These are phyloP conservation scores for Hirtodrosophila cameraria DNA, from an alignment of 2,888 invertebrate genomes.

Conservation along the genomic window DNA sequence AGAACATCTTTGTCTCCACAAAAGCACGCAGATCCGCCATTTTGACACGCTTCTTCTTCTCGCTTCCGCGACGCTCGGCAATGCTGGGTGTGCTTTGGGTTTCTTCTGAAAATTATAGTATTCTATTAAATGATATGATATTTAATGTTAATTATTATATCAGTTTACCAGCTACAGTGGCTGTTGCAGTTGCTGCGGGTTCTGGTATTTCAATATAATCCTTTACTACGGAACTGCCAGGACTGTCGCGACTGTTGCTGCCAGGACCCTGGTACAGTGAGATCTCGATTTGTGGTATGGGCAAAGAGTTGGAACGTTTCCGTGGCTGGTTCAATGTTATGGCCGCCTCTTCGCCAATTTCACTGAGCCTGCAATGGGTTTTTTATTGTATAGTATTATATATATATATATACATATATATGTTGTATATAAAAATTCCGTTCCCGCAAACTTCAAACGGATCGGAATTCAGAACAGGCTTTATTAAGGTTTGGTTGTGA, in stretches of 20 bases:
- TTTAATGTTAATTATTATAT: background rate
- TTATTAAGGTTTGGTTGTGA: slow-evolving; percentile 10
- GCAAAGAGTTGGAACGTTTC: slow-evolving; percentile 95
- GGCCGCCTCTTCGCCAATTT: slow-evolving; percentile 92
- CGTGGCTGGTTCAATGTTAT: slow-evolving; percentile 91
- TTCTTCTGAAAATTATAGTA: slow-evolving; percentile 70
- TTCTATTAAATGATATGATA: background rate
- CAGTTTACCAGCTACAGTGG: slow-evolving; percentile 73
- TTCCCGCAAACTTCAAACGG: no score
- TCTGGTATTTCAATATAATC: slow-evolving; percentile 93
- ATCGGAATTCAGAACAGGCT: no score
- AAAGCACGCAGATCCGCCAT: slow-evolving; percentile 96
- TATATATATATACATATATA: no score
- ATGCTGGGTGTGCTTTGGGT: slow-evolving; percentile 57
- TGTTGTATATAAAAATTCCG: no score
- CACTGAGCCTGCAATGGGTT: slow-evolving; percentile 88
- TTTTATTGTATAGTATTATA: no score
- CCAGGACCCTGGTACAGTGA: slow-evolving; percentile 92
- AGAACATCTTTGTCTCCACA: slow-evolving; percentile 95
- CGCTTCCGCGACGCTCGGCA: slow-evolving; percentile 88
- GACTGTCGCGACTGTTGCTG: slow-evolving; percentile 84
- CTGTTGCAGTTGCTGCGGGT: slow-evolving; percentile 86
- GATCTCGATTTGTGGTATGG: slow-evolving; percentile 96
- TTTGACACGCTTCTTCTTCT: slow-evolving; percentile 94
- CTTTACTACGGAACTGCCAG: slow-evolving; percentile 85